Conservation (phyloP, 35 echinoderm and acorn worm species). For the Lytechinus pictus region DNA sequence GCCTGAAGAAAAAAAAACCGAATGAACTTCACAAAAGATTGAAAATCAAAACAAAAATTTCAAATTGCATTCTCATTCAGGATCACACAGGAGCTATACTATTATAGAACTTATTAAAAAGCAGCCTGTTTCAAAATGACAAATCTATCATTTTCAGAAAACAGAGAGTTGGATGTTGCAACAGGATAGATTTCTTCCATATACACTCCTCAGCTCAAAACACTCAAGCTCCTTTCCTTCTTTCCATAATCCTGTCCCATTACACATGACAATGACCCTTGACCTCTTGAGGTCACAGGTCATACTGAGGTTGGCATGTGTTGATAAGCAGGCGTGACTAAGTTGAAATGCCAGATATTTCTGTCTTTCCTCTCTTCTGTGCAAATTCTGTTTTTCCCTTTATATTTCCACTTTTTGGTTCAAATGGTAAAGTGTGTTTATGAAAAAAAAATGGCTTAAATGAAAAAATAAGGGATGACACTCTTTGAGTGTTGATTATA, state of each 20-base stretch:
- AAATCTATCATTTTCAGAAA: neutral
- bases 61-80: neutral
- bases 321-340: conserved; percentile 17
- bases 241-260: neutral
- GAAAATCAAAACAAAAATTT: neutral
- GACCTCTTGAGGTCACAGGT: neutral
- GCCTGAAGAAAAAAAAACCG: too few species aligned
- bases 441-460: too few species aligned
- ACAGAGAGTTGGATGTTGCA: neutral
- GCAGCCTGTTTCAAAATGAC: neutral
- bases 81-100: neutral
- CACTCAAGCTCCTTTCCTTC: neutral
- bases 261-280: conserved; percentile 18
- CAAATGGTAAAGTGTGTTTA: too few species aligned
- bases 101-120: neutral
- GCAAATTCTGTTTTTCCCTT: too few species aligned
- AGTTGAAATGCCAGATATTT: neutral
- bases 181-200: neutral
- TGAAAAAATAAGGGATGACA: too few species aligned
- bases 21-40: too few species aligned
- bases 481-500: too few species aligned
- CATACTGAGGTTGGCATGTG: neutral
- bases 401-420: too few species aligned
- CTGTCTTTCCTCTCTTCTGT: neutral
- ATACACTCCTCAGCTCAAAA: neutral